Evolutionary conservation across 2,113 vertebrate species (phyloP).

Genomic region (Charadrius vociferus): DNA sequence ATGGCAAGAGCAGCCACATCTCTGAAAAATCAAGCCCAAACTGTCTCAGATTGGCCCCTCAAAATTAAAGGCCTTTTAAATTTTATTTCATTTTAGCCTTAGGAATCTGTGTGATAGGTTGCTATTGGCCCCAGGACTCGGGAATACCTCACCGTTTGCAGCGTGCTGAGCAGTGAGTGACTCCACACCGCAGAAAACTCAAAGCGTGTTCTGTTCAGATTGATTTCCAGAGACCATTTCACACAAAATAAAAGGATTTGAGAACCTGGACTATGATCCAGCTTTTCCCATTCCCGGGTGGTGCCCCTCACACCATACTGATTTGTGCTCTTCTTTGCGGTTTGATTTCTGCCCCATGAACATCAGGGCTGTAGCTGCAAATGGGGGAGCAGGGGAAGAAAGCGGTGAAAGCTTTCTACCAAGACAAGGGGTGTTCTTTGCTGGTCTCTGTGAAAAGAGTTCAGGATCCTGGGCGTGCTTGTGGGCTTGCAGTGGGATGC

Average conservation of each 20-base stretch:
- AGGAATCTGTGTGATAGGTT: neutral
- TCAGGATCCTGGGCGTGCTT: accelerated
- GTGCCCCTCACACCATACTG: neutral
- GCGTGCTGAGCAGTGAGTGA: neutral
- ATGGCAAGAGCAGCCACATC: neutral
- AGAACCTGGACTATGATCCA: neutral
- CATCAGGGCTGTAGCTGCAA: neutral
- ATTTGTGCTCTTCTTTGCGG: neutral
- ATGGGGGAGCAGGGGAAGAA: neutral
- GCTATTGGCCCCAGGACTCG: neutral
- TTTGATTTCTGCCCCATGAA: neutral
- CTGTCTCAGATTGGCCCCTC: neutral
- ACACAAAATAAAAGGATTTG: neutral
- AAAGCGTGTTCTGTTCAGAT: neutral
- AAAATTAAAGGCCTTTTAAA: neutral
- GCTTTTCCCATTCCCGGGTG: neutral
- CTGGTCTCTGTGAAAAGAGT: neutral
- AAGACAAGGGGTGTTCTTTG: neutral
- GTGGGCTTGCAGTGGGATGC: neutral
- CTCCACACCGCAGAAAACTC: neutral
- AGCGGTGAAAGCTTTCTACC: neutral
- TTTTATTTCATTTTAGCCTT: neutral
- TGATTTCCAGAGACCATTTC: neutral
- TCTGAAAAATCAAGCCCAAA: neutral
- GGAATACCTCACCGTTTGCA: neutral